Base-by-base conservation (phyloP, 2,113 vertebrate genomes). In the Grus americana region DNA sequence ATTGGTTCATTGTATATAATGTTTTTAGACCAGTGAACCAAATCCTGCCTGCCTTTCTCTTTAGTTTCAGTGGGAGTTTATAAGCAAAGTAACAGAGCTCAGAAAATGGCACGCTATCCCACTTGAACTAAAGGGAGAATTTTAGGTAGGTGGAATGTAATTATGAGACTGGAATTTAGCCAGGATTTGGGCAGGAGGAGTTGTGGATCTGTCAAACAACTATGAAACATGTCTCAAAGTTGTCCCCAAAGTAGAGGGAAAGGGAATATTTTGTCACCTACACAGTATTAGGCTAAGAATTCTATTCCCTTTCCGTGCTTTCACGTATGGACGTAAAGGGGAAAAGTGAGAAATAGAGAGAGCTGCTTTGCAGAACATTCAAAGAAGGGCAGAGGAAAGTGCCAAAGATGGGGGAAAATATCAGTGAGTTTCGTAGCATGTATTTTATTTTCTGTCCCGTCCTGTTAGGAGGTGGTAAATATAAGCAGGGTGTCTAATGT, bases 31-130 rank as follows among this genome's bases (percentile, higher is more conserved):
- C 62, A 82, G 21, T 58, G 74, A 96, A 74, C 62, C 71, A 55
- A 88, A 70, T 62, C 85, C 93, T 80, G 67, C 82, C 75, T 92
- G 80, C 62, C 66, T 87, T 91, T 93, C 93, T 42, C 76, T 81
- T 50, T 5, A 42, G 84, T 38, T 61, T 81, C 84, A 24, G 62
- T 79, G 76, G 62, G 78, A 58, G 61, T 30, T 91, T 34, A 24
- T 14, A 32, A 67, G 62, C 54, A 73, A 75, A 88, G 68, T 24
- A 59, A 21, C 50, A 38, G 58, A 83, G 78, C 89, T 92, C 47
- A 42, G 70, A 55, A 73, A 74, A 71, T 15, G 29, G 90, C 85
- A 82, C 72, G 24, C 16, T 19, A 15, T 80, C 66, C 91, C 52
- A 8, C 38, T 66, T 13, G 46, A 72, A 83, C 65, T 66, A 21